Conservation (phyloP, 1,140 invertebrate genomes). For the Dryas iulia region DNA sequence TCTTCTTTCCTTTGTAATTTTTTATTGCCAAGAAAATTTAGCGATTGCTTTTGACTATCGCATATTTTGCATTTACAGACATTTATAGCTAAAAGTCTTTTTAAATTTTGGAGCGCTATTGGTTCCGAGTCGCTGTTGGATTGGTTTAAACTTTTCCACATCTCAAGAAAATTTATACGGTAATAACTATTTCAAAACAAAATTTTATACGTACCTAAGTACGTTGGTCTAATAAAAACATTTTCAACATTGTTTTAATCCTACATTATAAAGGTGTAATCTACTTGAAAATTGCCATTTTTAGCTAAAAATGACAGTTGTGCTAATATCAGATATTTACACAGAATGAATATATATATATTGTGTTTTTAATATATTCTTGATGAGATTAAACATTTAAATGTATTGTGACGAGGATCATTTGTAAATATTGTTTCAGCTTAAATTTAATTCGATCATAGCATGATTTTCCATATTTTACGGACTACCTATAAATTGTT, state of each 20-base stretch:
- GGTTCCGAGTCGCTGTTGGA: conserved; percentile 35
- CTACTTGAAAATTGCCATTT: not conserved
- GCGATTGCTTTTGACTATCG: conserved; percentile 9
- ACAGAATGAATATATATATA: not conserved
- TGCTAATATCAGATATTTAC: not conserved
- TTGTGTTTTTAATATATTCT: not conserved
- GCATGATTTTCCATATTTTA: too few relatives aligned
- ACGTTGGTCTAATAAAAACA: too few relatives aligned
- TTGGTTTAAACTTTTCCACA: conserved; percentile 30
- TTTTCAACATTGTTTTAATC: too few relatives aligned
- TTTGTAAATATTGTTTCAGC: not conserved
- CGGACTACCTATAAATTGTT: too few relatives aligned
- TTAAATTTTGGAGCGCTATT: conserved; percentile 43
- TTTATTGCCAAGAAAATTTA: not conserved
- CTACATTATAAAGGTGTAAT: not conserved
- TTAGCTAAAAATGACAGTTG: not conserved
- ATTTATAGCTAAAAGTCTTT: conserved; percentile 46
- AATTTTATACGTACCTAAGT: too few relatives aligned
- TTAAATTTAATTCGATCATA: not conserved
- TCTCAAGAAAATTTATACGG: not conserved
- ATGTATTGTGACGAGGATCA: not conserved
- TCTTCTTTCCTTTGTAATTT: not conserved
- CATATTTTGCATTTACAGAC: conserved; percentile 46
- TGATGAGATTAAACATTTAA: not conserved
- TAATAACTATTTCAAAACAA: not conserved